These are phyloP conservation scores for Apogon hyalosoma DNA, from an alignment of 2,797 vertebrate genomes.

Conservation along the genomic window DNA sequence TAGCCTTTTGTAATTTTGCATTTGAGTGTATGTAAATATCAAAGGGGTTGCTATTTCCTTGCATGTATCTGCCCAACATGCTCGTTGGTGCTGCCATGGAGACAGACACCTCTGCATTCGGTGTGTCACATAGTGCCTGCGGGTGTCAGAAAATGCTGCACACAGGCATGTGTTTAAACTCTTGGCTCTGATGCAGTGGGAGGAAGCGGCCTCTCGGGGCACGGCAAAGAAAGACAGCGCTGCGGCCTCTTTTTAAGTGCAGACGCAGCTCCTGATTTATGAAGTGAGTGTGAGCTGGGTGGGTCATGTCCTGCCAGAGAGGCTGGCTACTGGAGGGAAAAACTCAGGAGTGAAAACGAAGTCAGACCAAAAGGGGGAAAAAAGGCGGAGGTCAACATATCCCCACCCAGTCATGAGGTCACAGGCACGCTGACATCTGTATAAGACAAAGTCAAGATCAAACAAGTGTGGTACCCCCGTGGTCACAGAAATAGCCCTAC, in stretches of 20 bases:
- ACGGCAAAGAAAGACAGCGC: slow-evolving; percentile 51
- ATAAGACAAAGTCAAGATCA: slow-evolving; percentile 62
- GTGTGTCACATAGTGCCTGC: slow-evolving; percentile 59
- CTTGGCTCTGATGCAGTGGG: slow-evolving; percentile 62
- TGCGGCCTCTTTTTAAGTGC: slow-evolving; percentile 62
- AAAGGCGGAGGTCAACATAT: slow-evolving; percentile 32
- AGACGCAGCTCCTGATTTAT: slow-evolving; percentile 74
- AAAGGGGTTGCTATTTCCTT: slow-evolving; percentile 35
- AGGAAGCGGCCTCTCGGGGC: slow-evolving; percentile 63
- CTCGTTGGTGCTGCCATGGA: slow-evolving; percentile 68
- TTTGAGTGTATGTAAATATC: slow-evolving; percentile 47
- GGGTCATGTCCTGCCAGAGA: slow-evolving; percentile 60
- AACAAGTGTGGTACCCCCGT: slow-evolving; percentile 40
- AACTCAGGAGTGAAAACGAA: slow-evolving; percentile 21
- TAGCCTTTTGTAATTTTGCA: slow-evolving; percentile 37
- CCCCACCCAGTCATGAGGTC: slow-evolving; percentile 37
- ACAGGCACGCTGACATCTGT: slow-evolving; percentile 48
- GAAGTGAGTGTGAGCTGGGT: slow-evolving; percentile 65
- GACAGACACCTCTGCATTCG: slow-evolving; percentile 70
- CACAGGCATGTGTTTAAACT: slow-evolving; percentile 68
- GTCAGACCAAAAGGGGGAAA: slow-evolving; percentile 27
- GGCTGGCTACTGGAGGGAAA: slow-evolving; percentile 49
- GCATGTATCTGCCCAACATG: slow-evolving; percentile 43
- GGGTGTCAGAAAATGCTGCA: slow-evolving; percentile 69
- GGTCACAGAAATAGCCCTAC: slow-evolving; percentile 28